Evolutionary conservation across 2,797 vertebrate genomes (phyloP), one percentile per base, ranked within the genome.

Genomic region (Odontamblyopus rebecca): DNA sequence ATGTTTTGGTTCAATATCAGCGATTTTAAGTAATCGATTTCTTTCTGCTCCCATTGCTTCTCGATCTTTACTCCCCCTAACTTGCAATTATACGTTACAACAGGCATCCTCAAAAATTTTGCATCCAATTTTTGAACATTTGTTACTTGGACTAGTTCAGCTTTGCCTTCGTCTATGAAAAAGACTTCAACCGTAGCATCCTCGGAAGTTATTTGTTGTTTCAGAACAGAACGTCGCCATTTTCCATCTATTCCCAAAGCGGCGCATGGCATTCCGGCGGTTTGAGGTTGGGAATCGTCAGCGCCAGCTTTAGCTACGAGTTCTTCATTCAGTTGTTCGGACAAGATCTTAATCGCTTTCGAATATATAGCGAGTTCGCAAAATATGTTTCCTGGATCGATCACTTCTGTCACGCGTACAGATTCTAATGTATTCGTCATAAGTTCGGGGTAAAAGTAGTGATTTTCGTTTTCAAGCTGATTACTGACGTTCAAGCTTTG

Each of bases 111-210:
- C 29, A 96, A 92, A 65, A 94, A 97, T 32, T 93, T 93, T 0
- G 75, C 63, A 29, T 91, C 88, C 64, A 98, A 79, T 11, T 81
- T 84, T 80, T 91, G 91, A 71, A 97, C 81, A 74, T 93, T 78
- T n/a, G 84, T 78, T 19, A 86, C 77, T 0, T 86, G 87, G 48
- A 97, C 92, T 0, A 92, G 67, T 61, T 97, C 95, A 50, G 90
- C 93, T 79, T 91, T 93, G 54, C 97, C 97, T 8, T 92, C 93
- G 80, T 98, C 97, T 1, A 98, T 95, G 32, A 95, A 94, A 51
- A 95, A 80, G 27, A 97, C 96, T 7, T 94, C 84, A 4, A 94
- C 94, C 63, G 73, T 56, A 32, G 30, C 66, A 30, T 84, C 77
- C 0, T 27, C 12, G 0, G 62, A 80, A 38, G 54, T 18, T 6